phyloP scores from a whole-genome alignment of 1,140 invertebrate genomes.

The Leptinotarsa defecta region DNA sequence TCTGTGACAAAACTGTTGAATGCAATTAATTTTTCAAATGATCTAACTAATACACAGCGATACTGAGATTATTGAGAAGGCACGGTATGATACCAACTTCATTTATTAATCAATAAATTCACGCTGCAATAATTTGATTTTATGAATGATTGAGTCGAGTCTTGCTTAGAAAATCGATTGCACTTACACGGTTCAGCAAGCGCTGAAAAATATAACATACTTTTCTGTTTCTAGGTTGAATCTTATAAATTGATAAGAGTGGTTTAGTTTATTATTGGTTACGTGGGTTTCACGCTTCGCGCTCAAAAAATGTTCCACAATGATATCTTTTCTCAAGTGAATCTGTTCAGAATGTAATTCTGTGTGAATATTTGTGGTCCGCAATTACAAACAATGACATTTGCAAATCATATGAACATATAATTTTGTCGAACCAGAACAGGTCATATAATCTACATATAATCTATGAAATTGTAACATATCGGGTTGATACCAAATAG shows the following conservation, averaged over 20 bases:
- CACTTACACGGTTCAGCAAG: constrained; percentile 21
- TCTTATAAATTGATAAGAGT: constrained; percentile 22
- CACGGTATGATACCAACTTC: too few species aligned
- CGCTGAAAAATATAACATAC: constrained; percentile 15
- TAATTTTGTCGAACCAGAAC: too few species aligned
- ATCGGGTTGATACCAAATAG: too few species aligned
- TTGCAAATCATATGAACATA: too few species aligned
- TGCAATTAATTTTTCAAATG: too few species aligned
- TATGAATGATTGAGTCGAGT: constrained; percentile 24
- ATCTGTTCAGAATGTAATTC: background rate
- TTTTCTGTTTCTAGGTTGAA: constrained; percentile 14
- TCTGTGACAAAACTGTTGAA: too few species aligned
- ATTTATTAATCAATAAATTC: constrained; percentile 2
- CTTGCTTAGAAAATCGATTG: constrained; percentile 25
- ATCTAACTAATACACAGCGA: too few species aligned
- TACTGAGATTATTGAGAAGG: too few species aligned
- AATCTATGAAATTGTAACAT: too few species aligned
- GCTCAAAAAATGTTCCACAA: background rate
- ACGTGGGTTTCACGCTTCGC: background rate
- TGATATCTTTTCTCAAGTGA: background rate
- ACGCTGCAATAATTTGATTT: constrained; percentile 17
- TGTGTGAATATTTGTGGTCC: background rate
- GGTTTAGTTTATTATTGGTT: constrained; percentile 13
- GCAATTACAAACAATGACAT: background rate
- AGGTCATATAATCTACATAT: too few species aligned